Evolutionary conservation across 2,113 vertebrate species (phyloP).

Genomic region (Erythrocebus patas): DNA sequence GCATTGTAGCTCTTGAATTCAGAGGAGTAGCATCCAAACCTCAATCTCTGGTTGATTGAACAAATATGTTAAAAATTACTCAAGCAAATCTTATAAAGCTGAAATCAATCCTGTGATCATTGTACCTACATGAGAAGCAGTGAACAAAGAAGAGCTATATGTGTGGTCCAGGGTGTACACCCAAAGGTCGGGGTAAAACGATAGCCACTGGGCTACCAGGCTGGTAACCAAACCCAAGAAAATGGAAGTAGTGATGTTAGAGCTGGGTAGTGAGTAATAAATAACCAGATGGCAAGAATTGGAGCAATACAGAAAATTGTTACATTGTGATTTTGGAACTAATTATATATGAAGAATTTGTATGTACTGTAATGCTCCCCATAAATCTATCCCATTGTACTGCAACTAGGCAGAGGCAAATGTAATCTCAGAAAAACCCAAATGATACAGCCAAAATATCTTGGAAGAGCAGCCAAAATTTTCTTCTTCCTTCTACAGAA

Average conservation of each 20-base stretch:
- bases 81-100: background rate
- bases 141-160: background rate
- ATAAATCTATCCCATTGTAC: background rate
- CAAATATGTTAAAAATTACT: background rate
- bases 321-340: background rate
- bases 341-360: background rate
- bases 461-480: background rate
- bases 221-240: accelerated
- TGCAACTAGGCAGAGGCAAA: background rate
- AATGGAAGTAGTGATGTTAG: background rate
- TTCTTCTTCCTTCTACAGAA: background rate
- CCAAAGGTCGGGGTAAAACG: background rate
- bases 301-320: background rate
- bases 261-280: background rate
- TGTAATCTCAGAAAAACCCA: background rate
- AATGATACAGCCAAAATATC: background rate
- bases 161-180: too few relatives aligned
- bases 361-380: background rate
- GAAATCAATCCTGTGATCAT: accelerated
- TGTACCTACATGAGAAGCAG: background rate
- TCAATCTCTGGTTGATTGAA: background rate
- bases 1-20: background rate
- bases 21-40: background rate
- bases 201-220: accelerated
- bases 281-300: background rate